phyloP scores from a whole-genome alignment of 2,888 invertebrate genomes.

The Sericinus montela region DNA sequence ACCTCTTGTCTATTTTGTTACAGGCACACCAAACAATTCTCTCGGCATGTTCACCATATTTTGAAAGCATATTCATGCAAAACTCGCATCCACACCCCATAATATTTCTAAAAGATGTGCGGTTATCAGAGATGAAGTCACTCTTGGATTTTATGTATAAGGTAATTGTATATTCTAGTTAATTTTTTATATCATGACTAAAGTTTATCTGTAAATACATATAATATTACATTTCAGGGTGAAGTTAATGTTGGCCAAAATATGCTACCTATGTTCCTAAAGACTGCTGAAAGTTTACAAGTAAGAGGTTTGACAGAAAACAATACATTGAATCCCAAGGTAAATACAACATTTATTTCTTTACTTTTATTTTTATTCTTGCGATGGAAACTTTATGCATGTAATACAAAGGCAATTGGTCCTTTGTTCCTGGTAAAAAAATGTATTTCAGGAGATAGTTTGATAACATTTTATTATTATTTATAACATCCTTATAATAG shows the following conservation, averaged over 20 bases:
- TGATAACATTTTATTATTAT: no score
- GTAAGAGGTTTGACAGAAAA: constrained; percentile 93
- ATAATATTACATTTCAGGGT: constrained; percentile 61
- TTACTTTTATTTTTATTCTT: not conserved
- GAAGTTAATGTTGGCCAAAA: constrained; percentile 95
- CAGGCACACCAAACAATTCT: constrained; percentile 95
- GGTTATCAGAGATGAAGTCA: constrained; percentile 93
- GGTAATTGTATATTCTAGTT: constrained; percentile 57
- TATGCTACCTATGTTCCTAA: constrained; percentile 93
- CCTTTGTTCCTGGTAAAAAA: no score
- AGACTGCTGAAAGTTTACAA: constrained; percentile 95
- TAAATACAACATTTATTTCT: constrained; percentile 33
- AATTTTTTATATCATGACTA: not conserved
- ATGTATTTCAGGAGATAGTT: no score
- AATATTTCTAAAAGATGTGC: constrained; percentile 95
- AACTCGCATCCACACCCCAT: constrained; percentile 94
- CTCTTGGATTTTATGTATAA: constrained; percentile 96
- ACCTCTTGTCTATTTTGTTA: constrained; percentile 43
- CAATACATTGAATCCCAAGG: constrained; percentile 82
- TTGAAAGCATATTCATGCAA: constrained; percentile 93
- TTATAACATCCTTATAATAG: no score
- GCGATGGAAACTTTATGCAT: no score
- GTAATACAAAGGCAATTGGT: no score
- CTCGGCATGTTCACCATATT: constrained; percentile 96
- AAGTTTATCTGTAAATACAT: constrained; percentile 2